Evolutionary conservation across 2,797 vertebrate species (phyloP).

Genomic region (Coregonus sp.): DNA sequence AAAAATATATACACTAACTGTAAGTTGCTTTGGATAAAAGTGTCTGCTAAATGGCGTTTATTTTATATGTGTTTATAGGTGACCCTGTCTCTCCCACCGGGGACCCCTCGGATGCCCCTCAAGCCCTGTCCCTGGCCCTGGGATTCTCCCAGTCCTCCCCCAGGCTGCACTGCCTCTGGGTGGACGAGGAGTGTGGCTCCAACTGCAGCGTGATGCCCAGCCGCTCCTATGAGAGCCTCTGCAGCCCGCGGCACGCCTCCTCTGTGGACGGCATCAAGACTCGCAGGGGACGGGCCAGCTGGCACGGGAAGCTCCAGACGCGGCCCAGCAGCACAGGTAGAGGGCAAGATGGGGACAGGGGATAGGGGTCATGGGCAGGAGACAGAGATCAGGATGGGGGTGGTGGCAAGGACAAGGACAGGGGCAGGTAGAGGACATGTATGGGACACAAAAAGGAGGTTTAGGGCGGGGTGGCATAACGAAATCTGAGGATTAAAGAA

Average conservation of each 20-base stretch:
- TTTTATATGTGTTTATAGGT: background rate
- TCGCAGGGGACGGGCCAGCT: constrained; percentile 68
- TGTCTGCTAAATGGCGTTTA: background rate
- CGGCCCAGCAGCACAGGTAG: constrained; percentile 74
- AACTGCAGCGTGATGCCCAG: constrained; percentile 73
- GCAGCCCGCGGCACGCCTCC: constrained; percentile 74
- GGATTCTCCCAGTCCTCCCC: constrained; percentile 60
- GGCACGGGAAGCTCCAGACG: constrained; percentile 72
- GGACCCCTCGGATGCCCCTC: constrained; percentile 11
- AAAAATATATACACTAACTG: background rate
- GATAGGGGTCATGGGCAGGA: background rate
- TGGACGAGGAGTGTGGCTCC: constrained; percentile 58
- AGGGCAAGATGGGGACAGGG: background rate
- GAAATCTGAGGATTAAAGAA: background rate
- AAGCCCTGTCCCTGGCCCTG: background rate
- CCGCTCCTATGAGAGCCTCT: constrained; percentile 77
- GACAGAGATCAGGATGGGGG: background rate
- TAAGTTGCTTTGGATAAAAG: background rate
- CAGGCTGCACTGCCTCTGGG: constrained; percentile 55
- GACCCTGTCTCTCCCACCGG: constrained; percentile 7
- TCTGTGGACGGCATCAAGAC: constrained; percentile 79
- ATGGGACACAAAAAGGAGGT: no score
- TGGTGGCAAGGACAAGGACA: background rate
- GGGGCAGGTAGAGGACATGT: background rate
- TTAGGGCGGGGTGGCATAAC: no score